Evolutionary conservation across 2,888 invertebrate species (phyloP).

Genomic region (Sphaerophoria taeniata): DNA sequence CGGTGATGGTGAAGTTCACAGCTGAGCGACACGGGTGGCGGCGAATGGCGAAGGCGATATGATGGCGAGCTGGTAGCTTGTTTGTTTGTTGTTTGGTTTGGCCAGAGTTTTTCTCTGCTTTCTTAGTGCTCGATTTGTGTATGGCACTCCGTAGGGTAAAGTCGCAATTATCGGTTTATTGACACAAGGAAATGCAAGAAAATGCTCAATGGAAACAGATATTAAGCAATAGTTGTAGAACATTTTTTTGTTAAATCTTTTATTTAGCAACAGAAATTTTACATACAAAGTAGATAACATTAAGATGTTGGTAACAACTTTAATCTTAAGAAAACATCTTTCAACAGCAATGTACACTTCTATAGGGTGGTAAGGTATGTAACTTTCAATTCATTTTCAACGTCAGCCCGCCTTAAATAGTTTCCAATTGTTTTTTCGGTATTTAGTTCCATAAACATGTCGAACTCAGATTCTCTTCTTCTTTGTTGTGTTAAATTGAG

Average conservation of each 20-base stretch:
- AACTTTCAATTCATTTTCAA: neutral
- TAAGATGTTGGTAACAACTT: too few relatives aligned
- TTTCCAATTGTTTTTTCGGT: slow-evolving; percentile 1
- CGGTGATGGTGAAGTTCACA: slow-evolving; percentile 46
- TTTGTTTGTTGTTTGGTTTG: slow-evolving; percentile 36
- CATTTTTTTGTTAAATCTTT: neutral
- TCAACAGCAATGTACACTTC: too few relatives aligned
- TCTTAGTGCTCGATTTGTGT: slow-evolving; percentile 8
- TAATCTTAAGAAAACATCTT: too few relatives aligned
- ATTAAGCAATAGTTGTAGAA: neutral
- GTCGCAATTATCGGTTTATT: neutral
- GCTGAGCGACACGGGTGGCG: slow-evolving; percentile 29
- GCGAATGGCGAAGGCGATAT: neutral
- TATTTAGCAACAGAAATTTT: too few relatives aligned
- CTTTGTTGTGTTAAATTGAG: slow-evolving; percentile 44
- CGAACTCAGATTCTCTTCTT: slow-evolving; percentile 38
- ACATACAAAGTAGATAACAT: too few relatives aligned
- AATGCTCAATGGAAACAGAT: neutral
- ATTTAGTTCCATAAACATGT: slow-evolving; percentile 29
- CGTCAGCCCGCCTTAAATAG: neutral
- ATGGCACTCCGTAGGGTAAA: slow-evolving; percentile 28
- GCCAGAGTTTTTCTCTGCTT: slow-evolving; percentile 34
- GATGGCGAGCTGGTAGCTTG: slow-evolving; percentile 5
- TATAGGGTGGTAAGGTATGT: neutral
- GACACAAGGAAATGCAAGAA: neutral